phyloP scores from a whole-genome alignment of 2,113 vertebrate genomes.

The Trachemys scripta region DNA sequence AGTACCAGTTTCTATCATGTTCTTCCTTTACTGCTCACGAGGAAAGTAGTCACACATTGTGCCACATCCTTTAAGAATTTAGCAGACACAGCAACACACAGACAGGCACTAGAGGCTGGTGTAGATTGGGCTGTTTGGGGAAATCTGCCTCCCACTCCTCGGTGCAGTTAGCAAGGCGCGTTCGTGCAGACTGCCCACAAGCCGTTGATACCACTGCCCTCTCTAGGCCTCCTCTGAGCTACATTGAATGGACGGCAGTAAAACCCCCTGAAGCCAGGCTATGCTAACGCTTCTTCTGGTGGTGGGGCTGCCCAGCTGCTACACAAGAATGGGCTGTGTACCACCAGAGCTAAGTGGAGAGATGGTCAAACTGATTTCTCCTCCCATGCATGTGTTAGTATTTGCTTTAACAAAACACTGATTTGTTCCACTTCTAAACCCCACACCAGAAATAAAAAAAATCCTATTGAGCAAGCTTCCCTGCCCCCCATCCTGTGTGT shows the following conservation, averaged over 20 bases:
- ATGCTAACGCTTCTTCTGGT: not conserved
- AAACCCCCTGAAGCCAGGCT: not conserved
- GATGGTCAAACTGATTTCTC: not conserved
- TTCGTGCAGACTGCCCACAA: not conserved
- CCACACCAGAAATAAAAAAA: not conserved
- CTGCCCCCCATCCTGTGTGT: not conserved
- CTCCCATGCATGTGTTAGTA: not conserved
- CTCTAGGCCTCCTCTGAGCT: not conserved
- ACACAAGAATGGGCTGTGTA: not conserved
- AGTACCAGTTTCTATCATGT: not conserved
- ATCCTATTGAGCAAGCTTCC: not conserved
- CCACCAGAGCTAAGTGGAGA: not conserved
- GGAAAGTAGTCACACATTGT: not conserved
- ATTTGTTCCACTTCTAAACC: not conserved
- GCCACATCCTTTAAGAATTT: not conserved
- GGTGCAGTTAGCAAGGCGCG: not conserved
- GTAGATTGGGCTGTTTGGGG: too few species aligned
- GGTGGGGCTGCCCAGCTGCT: not conserved
- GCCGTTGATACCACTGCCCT: not conserved
- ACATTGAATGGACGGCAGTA: not conserved
- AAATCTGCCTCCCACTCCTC: not conserved
- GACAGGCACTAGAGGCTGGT: not conserved
- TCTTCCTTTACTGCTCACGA: not conserved
- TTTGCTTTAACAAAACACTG: not conserved
- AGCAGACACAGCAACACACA: not conserved